Percentiles rank a stretch among this genome's conserved stretches.
Evolutionary conservation across 2,888 invertebrate species (phyloP).

Genomic region (Andrena hattorfiana): DNA sequence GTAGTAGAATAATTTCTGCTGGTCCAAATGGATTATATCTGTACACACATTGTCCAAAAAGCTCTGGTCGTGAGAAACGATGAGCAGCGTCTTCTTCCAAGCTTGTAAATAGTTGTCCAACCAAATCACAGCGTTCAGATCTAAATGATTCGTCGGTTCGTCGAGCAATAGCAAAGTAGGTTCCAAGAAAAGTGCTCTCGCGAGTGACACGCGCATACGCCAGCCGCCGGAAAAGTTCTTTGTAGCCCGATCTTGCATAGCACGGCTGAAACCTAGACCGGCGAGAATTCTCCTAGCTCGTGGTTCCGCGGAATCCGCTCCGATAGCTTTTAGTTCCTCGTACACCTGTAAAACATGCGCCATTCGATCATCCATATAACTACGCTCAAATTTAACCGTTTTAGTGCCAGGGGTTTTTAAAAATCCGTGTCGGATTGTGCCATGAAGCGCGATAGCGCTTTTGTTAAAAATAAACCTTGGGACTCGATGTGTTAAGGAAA

Average conservation of each 20-base stretch:
- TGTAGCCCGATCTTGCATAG: slow-evolving; percentile 96
- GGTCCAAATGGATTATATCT: slow-evolving; percentile 98
- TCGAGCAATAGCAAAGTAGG: slow-evolving; percentile 98
- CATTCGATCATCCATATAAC: not conserved
- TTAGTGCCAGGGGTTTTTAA: too few species aligned
- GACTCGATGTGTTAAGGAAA: too few species aligned
- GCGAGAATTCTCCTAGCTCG: slow-evolving; percentile 97
- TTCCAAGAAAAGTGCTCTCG: slow-evolving; percentile 98
- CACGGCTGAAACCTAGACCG: slow-evolving; percentile 96
- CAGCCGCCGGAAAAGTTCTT: slow-evolving; percentile 97
- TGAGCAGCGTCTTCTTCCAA: slow-evolving; percentile 99
- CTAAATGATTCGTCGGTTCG: slow-evolving; percentile 99
- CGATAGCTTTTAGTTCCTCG: slow-evolving; percentile 97
- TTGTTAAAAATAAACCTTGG: too few species aligned
- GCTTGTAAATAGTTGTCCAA: slow-evolving; percentile 98
- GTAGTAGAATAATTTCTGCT: slow-evolving; percentile 97
- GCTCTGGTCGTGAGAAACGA: slow-evolving; percentile 99
- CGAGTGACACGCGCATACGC: slow-evolving; percentile 99
- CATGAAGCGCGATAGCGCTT: too few species aligned
- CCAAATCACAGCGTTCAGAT: slow-evolving; percentile 99
- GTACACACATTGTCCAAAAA: slow-evolving; percentile 99
- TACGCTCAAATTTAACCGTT: not conserved
- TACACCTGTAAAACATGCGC: slow-evolving; percentile 88
- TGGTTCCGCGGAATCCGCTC: slow-evolving; percentile 99
- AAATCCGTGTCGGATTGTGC: too few species aligned